These are phyloP conservation scores for Trematocara unimaculatum DNA, from an alignment of 2,113 vertebrate genomes.

Conservation along the genomic window DNA sequence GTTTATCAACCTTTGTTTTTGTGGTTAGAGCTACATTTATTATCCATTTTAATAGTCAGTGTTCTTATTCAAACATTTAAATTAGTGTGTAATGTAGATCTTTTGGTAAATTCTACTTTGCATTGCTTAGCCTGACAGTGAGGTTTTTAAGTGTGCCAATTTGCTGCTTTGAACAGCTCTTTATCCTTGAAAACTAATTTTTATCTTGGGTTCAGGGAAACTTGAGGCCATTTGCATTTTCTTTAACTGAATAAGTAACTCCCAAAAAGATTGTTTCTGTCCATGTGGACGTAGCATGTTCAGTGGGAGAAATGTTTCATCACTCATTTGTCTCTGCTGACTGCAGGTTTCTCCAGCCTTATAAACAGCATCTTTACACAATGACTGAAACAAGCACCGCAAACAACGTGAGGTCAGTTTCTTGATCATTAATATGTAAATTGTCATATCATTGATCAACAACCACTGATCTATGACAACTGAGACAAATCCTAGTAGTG, in stretches of 20 bases:
- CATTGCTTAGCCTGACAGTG: not conserved
- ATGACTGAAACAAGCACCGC: not conserved
- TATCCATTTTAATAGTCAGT: not conserved
- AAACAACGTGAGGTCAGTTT: rapidly evolving
- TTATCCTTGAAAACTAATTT: not conserved
- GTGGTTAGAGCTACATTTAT: not conserved
- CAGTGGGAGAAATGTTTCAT: not conserved
- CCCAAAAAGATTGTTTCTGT: rapidly evolving
- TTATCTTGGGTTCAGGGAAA: not conserved
- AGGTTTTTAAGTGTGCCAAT: rapidly evolving
- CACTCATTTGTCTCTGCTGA: not conserved
- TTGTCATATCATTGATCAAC: not conserved
- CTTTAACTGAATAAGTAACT: not conserved
- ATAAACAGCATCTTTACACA: not conserved
- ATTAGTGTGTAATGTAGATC: not conserved
- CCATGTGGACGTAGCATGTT: not conserved
- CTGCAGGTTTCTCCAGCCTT: not conserved
- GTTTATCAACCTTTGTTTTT: not conserved
- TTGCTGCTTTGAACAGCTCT: not conserved
- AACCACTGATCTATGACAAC: not conserved
- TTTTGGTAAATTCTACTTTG: not conserved
- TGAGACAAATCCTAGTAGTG: not conserved
- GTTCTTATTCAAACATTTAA: not conserved
- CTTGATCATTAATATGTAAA: not conserved
- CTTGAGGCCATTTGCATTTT: not conserved